Base-by-base conservation (phyloP, 2,797 vertebrate genomes). In the Hafferia zeledoni region DNA sequence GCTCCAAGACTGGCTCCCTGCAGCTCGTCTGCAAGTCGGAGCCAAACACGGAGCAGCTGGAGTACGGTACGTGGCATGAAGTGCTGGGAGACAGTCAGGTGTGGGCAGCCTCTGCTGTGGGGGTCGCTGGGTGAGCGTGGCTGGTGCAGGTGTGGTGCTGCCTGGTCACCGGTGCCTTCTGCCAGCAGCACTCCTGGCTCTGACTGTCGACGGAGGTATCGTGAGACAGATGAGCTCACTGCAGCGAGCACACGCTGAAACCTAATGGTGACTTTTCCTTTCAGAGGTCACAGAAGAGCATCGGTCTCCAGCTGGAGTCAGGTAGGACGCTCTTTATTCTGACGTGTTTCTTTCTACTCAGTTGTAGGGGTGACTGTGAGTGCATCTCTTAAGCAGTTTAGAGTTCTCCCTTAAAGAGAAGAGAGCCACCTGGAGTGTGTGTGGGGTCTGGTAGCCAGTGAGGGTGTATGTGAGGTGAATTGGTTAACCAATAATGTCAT, bases 1-100 rank as follows among this genome's bases (percentile, higher is more conserved):
- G 98, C 17, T 97, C 97, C 23, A 98, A 96, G 97, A 95, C 97
- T 1, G 87, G 96, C 57, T 97, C 98, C 10, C 95, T 98, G 95
- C 98, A 98, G 92, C 98, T 99, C 14, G 90, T 98, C 94, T 99
- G 99, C 98, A 99, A 99, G 95, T 98, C 98, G 0, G 99, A 99
- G 96, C 99, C 99, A 68, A 98, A 98, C 72, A 78, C 97, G 24
- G 99, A 99, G 91, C 98, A 97, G 87, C 96, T 98, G 27, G 97
- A 98, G 71, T 98, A 98, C 17, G 98, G 98, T 98, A 98, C 3
- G 93, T 92, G 83, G 49, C 31, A 1, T 0, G 13, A 10, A 2
- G 8, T 6, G 39, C 28, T 37, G 10, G 64, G 47, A 37, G 63
- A 17, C 11, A 37, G 68, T 13, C 25, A 37, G 30, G 31, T 17